Base-by-base conservation (phyloP, 1,140 invertebrate genomes). In the Drosophila burlai region DNA sequence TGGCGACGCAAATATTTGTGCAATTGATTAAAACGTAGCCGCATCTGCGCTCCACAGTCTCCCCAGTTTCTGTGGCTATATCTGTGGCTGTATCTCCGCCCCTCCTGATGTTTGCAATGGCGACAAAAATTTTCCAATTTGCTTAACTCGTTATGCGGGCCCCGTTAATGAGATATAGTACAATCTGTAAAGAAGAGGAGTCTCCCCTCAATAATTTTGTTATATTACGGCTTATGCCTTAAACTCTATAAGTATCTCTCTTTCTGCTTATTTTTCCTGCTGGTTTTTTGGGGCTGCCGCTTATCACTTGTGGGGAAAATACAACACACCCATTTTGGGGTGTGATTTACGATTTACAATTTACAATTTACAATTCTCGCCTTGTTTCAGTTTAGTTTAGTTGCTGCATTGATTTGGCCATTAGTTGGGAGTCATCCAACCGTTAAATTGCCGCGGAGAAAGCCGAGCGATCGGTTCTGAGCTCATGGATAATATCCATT, bases 51-150 rank as follows among this genome's bases (percentile, higher is more conserved):
- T 24, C 60, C 10, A 29, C 21, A 34, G 13, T 36, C 60, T 21
- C 46, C 21, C 46, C 31, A 43, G 15, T 69, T 31, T 45, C 13
- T 47, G 46, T 55, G 24, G 26, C 36, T 62, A 8, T 59, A 38
- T 66, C 43, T 47, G 46, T 55, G 24, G 26, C 36, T 62, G 11
- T 59, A 38, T 66, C 43, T 47, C 40, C 57, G 36, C 29, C 26
- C 15, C n/a, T 16, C 24, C 24, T 24, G 10, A 18, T 69, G 55
- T 57, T 76, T 76, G 54, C 59, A 29, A 10, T 43, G 58, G 55
- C 80, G 73, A 83, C 65, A 71, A 76, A 82, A 85, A 77, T 84
- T 85, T 90, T 90, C 79, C 81, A 85, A 90, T 90, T 90, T 90
- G 72, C 54, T 80, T 80, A 85, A 57, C 65, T 85, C 72, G 79